Conservation (phyloP, 2,888 invertebrate genomes). For the Folsomia manolachei region DNA sequence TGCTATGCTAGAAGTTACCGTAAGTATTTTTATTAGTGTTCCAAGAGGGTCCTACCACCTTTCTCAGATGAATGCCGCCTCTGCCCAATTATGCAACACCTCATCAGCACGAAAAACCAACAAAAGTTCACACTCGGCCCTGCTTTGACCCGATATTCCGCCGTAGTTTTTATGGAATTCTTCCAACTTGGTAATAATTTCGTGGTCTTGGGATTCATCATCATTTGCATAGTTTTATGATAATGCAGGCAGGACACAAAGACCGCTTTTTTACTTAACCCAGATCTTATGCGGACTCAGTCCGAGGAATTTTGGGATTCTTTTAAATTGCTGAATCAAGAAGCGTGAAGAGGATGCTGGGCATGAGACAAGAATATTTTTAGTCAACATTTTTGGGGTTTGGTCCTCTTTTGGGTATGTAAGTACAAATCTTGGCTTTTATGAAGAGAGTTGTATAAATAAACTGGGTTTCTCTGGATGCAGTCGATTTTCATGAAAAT, state of each 20-base stretch:
- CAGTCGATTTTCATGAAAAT: too few species aligned
- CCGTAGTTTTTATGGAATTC: not conserved
- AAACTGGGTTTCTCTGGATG: too few species aligned
- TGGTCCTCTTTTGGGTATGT: too few species aligned
- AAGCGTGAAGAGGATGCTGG: slow-evolving; percentile 6
- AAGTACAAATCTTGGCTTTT: too few species aligned
- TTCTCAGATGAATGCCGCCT: slow-evolving; percentile 6
- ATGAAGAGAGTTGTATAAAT: too few species aligned
- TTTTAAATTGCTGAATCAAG: not conserved
- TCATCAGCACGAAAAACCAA: slow-evolving; percentile 22
- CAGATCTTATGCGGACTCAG: not conserved
- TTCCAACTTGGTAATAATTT: too few species aligned
- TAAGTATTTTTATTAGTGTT: too few species aligned
- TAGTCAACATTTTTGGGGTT: too few species aligned
- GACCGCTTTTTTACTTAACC: too few species aligned
- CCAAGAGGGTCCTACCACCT: not conserved
- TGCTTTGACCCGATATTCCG: not conserved
- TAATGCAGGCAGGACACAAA: too few species aligned
- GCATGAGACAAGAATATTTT: too few species aligned
- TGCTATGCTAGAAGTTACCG: too few species aligned
- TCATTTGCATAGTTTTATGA: slow-evolving; percentile 6
- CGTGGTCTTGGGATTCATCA: not conserved
- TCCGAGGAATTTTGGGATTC: not conserved
- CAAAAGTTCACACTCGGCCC: slow-evolving; percentile 17
- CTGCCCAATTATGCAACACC: slow-evolving; percentile 21